A percentile compares a stretch with the other conserved stretches of the same genome.
Conservation (phyloP, 2,797 vertebrate genomes). For the Bucorvus abyssinicus region DNA sequence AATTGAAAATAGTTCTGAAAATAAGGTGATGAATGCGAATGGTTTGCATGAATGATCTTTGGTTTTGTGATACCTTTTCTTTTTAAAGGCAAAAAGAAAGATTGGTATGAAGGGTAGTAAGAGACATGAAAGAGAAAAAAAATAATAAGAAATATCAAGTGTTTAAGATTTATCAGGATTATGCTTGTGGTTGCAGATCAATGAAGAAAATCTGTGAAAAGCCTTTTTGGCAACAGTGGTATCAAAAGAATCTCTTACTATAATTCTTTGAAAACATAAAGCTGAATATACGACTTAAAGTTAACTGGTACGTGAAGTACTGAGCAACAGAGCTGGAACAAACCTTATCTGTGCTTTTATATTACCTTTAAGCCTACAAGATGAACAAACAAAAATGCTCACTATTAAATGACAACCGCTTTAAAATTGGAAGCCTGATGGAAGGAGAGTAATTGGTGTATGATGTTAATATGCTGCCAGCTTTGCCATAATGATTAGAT, state of each 20-base stretch:
- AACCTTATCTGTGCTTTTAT: neutral
- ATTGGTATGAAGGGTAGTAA: neutral
- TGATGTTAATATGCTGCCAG: neutral
- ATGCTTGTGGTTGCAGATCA: neutral
- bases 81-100: neutral
- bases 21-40: neutral
- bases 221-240: neutral
- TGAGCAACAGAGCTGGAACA: neutral
- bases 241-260: neutral
- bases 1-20: neutral
- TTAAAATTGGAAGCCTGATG: neutral
- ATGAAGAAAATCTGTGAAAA: neutral
- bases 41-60: neutral
- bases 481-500: neutral
- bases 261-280: neutral
- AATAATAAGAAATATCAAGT: neutral
- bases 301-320: neutral
- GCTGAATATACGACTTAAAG: neutral
- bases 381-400: neutral
- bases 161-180: neutral
- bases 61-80: neutral
- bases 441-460: neutral
- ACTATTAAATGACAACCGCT: neutral
- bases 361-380: neutral
- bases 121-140: neutral